Base-by-base conservation (phyloP, 2,113 vertebrate genomes). In the Podocnemis expansa region DNA sequence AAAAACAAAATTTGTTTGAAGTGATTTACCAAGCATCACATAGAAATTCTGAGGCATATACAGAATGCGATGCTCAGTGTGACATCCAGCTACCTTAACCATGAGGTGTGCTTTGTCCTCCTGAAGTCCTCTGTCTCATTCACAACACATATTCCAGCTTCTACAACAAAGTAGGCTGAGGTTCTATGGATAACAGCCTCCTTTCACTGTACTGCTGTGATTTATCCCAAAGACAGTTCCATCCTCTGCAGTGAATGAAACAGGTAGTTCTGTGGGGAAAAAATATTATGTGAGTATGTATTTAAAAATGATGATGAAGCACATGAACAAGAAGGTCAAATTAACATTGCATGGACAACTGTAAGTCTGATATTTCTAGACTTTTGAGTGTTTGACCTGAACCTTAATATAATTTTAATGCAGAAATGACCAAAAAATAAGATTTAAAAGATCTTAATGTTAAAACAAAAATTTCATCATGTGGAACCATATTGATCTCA, bases 181-280 rank as follows among this genome's bases (percentile, higher is more conserved):
- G 70, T 88, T 31, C 2, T 29, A 5, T 3, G 67, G 55, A 79
- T 12, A 16, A 52, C 27, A 29, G 0, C 49, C 13, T 51, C 27
- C 89, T 24, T 41, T 51, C 51, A 17, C 31, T 55, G 49, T 80
- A 29, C 13, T 24, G 55, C 34, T 60, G 16, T n/a, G 92, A 49
- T 19, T 7, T 11, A 49, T 1, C 38, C 38, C 38, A 43, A 67
- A 81, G 70, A 17, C 5, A 87, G 60, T 29, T 58, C 47, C 34
- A 80, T 10, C 16, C 12, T 73, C 31, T 49, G 56, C 38, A 47
- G 24, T 41, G n/a, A 13, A 84, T 78, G 19, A 8, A 2, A 2
- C 45, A 43, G 1, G 31, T 47, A 17, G 21, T 1, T 1, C 56
- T 31, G 27, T 34, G 8, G 45, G 58, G 10, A 10, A 73, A 83